These are phyloP conservation scores for Cisticola juncidis DNA, from an alignment of 2,113 vertebrate genomes.

Conservation along the genomic window DNA sequence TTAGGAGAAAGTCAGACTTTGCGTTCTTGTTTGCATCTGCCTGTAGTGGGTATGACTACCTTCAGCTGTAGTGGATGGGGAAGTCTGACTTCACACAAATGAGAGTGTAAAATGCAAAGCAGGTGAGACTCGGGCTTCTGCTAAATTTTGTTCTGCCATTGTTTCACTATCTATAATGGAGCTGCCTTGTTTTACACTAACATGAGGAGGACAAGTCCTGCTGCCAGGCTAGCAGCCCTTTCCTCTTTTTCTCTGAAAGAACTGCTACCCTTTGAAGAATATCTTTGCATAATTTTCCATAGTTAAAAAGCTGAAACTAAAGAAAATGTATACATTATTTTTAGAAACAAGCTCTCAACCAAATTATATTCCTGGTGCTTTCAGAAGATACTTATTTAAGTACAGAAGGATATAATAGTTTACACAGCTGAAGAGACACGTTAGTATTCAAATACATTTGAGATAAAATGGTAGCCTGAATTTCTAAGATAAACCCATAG, in stretches of 20 bases:
- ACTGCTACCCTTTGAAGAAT: background rate
- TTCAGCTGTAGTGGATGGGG: background rate
- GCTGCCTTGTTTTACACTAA: background rate
- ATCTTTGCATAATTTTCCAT: slow-evolving; percentile 32
- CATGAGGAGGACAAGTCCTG: background rate
- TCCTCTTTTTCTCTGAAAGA: background rate
- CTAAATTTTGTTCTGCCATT: background rate
- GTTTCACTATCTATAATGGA: background rate
- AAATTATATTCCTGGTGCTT: slow-evolving; percentile 1
- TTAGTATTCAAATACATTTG: background rate
- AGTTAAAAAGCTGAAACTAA: slow-evolving; percentile 11
- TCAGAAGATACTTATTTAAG: slow-evolving; percentile 26
- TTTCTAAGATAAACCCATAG: background rate
- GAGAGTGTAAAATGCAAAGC: background rate
- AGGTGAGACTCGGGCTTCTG: background rate
- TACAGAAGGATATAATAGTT: background rate
- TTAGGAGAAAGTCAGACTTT: slow-evolving; percentile 42
- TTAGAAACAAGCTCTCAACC: slow-evolving; percentile 3
- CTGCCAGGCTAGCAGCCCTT: background rate
- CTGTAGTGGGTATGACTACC: background rate
- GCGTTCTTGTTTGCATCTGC: background rate
- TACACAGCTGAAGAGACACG: background rate
- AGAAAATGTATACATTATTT: slow-evolving; percentile 25
- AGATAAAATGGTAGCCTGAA: background rate
- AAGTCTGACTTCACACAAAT: background rate